These are phyloP conservation scores for Leptogaster cylindrica DNA, from an alignment of 2,888 invertebrate species.

Conservation along the genomic window DNA sequence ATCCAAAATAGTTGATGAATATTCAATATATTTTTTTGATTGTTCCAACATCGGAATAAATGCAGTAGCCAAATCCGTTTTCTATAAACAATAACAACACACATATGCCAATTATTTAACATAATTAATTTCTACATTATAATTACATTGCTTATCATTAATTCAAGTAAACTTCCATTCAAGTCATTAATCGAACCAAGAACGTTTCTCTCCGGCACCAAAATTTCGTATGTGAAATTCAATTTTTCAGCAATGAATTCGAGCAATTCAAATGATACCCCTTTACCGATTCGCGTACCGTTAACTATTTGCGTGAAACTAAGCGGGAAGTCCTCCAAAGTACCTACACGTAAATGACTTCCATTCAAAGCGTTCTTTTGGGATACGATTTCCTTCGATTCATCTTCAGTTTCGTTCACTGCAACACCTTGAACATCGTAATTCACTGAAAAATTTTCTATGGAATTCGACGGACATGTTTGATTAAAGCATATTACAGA, in stretches of 20 bases:
- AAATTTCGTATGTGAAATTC: conserved; percentile 76
- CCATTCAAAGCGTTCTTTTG: conserved; percentile 52
- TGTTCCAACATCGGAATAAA: conserved; percentile 74
- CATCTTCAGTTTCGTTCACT: not conserved
- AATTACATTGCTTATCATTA: conserved; percentile 68
- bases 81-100: conserved; percentile 61
- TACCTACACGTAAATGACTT: conserved; percentile 56
- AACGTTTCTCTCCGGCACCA: conserved; percentile 68
- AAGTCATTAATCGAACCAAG: conserved; percentile 65
- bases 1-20: conserved; percentile 69
- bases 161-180: conserved; percentile 69
- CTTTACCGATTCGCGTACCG: conserved; percentile 68
- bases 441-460: not conserved
- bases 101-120: not conserved
- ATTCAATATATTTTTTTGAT: conserved; percentile 66
- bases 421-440: not conserved
- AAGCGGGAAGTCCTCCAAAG: conserved; percentile 68
- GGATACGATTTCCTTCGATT: not conserved
- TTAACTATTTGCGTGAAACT: conserved; percentile 66
- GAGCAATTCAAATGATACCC: conserved; percentile 76
- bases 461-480: not conserved
- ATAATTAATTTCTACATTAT: not conserved
- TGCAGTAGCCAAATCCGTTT: conserved; percentile 79
- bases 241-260: conserved; percentile 72
- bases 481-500: conserved; percentile 9